phyloP scores from a whole-genome alignment of 1,140 invertebrate species.

The Panulirus ornatus region DNA sequence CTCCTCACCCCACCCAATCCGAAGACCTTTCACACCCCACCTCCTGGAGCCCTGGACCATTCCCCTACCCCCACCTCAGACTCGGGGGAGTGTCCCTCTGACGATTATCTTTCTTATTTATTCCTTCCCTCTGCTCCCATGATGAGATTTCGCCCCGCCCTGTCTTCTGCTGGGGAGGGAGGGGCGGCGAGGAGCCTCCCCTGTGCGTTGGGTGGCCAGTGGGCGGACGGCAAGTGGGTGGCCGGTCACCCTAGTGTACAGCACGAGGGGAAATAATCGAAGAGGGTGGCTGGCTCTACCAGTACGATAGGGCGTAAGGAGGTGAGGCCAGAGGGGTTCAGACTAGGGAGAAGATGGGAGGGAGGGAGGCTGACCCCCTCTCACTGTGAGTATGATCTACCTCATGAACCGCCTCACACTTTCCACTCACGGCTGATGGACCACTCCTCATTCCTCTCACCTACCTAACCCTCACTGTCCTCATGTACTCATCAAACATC shows the following conservation, averaged over 20 bases:
- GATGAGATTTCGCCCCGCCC: slow-evolving; percentile 38
- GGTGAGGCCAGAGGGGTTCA: background rate
- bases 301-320: background rate
- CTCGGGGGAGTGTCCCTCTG: slow-evolving; percentile 27
- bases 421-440: background rate
- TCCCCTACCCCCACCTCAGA: background rate
- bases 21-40: no score
- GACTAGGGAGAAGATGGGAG: background rate
- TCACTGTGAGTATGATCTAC: background rate
- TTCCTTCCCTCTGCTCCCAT: slow-evolving; percentile 39
- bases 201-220: background rate
- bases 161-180: slow-evolving; percentile 15
- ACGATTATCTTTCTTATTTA: slow-evolving; percentile 54
- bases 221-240: background rate
- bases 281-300: background rate
- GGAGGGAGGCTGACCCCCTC: background rate
- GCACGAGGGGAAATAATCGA: background rate
- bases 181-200: background rate
- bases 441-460: background rate
- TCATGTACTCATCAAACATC: no score
- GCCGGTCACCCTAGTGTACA: background rate
- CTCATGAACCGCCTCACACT: background rate
- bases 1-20: background rate
- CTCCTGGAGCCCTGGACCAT: no score
- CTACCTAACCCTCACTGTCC: no score